phyloP scores from a whole-genome alignment of 2,113 vertebrate genomes.

The Hippopotamus amphibius region DNA sequence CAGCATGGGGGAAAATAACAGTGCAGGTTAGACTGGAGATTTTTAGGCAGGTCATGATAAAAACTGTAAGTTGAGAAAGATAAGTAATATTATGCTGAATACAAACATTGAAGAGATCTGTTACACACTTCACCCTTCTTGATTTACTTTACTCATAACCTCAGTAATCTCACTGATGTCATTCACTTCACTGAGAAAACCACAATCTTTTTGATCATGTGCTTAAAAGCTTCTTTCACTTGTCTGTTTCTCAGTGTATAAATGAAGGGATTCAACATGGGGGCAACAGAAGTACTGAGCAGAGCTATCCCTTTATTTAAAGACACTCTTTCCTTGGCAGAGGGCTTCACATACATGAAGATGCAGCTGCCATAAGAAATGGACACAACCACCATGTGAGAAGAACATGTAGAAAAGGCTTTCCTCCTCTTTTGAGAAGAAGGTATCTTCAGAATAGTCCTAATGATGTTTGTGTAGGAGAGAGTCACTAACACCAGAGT shows the following conservation, averaged over 20 bases:
- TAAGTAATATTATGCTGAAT: neutral
- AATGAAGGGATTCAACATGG: slow-evolving; percentile 77
- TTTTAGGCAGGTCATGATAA: neutral
- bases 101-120: neutral
- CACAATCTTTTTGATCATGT: slow-evolving; percentile 16
- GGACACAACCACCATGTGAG: slow-evolving; percentile 72
- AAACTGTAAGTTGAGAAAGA: neutral
- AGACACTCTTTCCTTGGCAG: slow-evolving; percentile 60
- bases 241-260: slow-evolving; percentile 77
- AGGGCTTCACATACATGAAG: slow-evolving; percentile 77
- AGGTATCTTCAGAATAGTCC: slow-evolving; percentile 72
- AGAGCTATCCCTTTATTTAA: slow-evolving; percentile 74
- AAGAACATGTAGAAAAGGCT: slow-evolving; percentile 77
- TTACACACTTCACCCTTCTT: neutral
- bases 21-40: neutral
- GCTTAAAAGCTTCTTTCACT: slow-evolving; percentile 68
- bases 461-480: slow-evolving; percentile 76
- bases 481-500: slow-evolving; percentile 70
- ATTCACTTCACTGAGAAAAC: slow-evolving; percentile 43
- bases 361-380: slow-evolving; percentile 79
- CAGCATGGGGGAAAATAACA: neutral
- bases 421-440: slow-evolving; percentile 74
- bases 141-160: neutral
- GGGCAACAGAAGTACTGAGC: slow-evolving; percentile 69
- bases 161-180: neutral